phyloP scores from a whole-genome alignment of 2,113 vertebrate genomes.

The Cheilinus undulatus region DNA sequence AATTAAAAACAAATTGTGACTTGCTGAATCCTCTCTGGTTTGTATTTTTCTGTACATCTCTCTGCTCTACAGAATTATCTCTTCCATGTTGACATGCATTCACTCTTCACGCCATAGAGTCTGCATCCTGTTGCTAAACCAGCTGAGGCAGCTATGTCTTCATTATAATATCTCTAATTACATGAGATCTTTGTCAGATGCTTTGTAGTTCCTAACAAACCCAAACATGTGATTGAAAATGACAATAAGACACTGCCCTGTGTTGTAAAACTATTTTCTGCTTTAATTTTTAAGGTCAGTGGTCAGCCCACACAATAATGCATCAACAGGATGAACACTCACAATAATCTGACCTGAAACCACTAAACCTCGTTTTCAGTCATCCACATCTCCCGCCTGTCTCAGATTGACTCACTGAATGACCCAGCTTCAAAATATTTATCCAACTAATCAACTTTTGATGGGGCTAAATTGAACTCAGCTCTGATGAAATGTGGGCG shows the following conservation, averaged over 20 bases:
- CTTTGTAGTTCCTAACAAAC: too few species aligned
- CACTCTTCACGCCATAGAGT: neutral
- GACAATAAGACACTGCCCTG: too few species aligned
- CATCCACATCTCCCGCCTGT: neutral
- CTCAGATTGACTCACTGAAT: slow-evolving; percentile 15
- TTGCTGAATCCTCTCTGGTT: neutral
- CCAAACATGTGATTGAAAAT: too few species aligned
- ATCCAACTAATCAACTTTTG: neutral
- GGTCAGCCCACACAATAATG: neutral
- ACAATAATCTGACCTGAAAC: neutral
- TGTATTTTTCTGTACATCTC: neutral
- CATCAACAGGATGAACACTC: neutral
- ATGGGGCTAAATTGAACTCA: neutral
- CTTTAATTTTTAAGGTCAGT: neutral
- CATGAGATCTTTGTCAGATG: too few species aligned
- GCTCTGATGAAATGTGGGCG: neutral
- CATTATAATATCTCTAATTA: too few species aligned
- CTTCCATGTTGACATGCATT: neutral
- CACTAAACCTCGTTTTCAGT: neutral
- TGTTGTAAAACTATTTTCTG: neutral
- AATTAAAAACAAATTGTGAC: slow-evolving; percentile 46
- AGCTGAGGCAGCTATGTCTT: neutral
- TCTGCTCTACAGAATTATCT: neutral
- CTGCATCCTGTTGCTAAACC: neutral
- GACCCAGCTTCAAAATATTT: slow-evolving; percentile 20